Base-by-base conservation (phyloP, 1,140 invertebrate genomes). In the Drosophila setifemur region DNA sequence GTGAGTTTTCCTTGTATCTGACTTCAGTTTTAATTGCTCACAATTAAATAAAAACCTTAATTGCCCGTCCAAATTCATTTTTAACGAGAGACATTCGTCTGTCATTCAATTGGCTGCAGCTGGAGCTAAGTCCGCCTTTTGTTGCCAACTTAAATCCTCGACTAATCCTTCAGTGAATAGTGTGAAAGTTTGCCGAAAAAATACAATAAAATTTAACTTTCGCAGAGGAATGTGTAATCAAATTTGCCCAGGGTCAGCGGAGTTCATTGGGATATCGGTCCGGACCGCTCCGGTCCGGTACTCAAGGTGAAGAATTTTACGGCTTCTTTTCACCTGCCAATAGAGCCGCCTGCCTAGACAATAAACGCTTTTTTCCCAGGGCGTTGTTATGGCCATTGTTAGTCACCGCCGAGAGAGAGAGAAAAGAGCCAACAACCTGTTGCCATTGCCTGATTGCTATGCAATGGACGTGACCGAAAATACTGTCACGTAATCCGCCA, bases 41-140 rank as follows among this genome's bases (percentile, higher is more conserved):
- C 73, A 85, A 85, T 85, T 85, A 85, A 69, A 85, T 85, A 86
- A 85, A 69, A 52, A 66, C n/a, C 40, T 83, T 85, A 86, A 85
- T 85, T 79, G 75, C 75, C 44, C 21, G 58, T 72, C 74, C 68
- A 68, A 86, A 77, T 82, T 52, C 60, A 68, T 40, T 76, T 81
- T 81, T 72, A 76, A 78, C 63, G 64, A 79, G 79, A 42, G 23
- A 2, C 43, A 25, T 9, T 33, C 29, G 66, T 33, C 55, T 72
- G 67, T 58, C 73, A 63, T 37, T 72, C 37, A 50, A 23, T n/a
- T 12, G 31, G 49, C 19, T 21, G 33, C 48, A 52, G 35, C 50
- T 39, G 45, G 28, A 12, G 11, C 19, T 37, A 19, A n/a, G 16
- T 6, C 33, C 45, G 64, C 44, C 70, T 64, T 47, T 31, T 28